Evolutionary conservation across 2,113 vertebrate genomes (phyloP).

Genomic region (Taxidea taxus): DNA sequence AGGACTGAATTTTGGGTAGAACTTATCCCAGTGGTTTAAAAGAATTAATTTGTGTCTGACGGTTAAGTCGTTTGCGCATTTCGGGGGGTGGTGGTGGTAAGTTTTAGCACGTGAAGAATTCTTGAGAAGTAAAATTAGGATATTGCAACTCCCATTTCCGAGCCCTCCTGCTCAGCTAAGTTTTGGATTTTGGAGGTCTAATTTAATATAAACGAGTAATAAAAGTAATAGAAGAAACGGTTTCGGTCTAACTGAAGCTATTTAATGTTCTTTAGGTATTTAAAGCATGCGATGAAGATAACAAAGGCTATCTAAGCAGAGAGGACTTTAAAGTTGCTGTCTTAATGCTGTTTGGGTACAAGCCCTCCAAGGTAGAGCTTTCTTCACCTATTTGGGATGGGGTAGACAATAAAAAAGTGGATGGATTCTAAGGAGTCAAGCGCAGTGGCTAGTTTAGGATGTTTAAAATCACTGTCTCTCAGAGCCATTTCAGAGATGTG

Average conservation of each 20-base stretch:
- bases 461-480: neutral
- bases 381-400: neutral
- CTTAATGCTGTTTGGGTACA: conserved; percentile 84
- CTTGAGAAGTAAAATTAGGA: neutral
- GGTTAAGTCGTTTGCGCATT: neutral
- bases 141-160: neutral
- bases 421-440: neutral
- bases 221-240: neutral
- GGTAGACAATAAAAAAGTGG: neutral
- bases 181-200: neutral
- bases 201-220: neutral
- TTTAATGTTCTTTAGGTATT: conserved; percentile 80
- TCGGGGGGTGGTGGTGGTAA: neutral
- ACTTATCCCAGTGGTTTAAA: neutral
- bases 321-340: conserved; percentile 84
- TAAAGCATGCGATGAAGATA: conserved; percentile 75
- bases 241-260: neutral
- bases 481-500: neutral
- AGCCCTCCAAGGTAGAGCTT: conserved; percentile 82
- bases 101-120: neutral
- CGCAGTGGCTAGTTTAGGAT: neutral
- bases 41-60: neutral
- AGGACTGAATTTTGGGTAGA: neutral
- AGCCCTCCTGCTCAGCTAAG: neutral
- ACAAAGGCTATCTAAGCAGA: conserved; percentile 82